Evolutionary conservation across 37 sponge, comb jelly and placozoan genomes (phyloP), one percentile per base, ranked within the genome.

Genomic region (Spongia lamella): DNA sequence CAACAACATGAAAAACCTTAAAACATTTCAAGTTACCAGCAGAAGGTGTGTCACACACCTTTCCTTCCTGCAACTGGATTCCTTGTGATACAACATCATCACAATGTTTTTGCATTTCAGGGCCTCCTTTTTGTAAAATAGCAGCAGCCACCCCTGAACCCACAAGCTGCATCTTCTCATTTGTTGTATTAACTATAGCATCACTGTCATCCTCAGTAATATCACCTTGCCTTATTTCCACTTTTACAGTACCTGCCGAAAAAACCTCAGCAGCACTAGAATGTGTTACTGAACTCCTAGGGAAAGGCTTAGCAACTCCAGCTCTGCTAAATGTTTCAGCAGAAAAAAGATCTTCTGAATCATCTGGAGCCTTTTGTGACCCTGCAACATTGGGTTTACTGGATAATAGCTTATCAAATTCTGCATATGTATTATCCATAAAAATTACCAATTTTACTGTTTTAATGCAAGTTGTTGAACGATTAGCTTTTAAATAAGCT

Each of bases 131-230:
- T 61, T 55, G 54, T 24, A 79, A 43, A 15, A 88, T 7, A 7
- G 89, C 89, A 25, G 79, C 73, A 27, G 76, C 27, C 15, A 88
- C 83, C 38, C 89, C 89, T 26, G 27, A 33, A 2, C 79, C 72
- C n/a, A 51, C 38, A 20, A 79, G 68, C 26, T 64, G 65, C 35
- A 88, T 37, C 16, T 47, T 36, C 30, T 63, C 57, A 60, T 53
- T 66, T 17, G 89, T 83, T n/a, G 79, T 83, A 37, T 75, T 79
- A 1, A 88, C 89, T 74, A 88, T 71, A 20, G 25, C 75, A 63
- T 88, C 79, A 55, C 33, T 40, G 4, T 29, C 29, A 26, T 79
- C 70, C 19, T 79, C 51, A 5, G 79, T 68, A 7, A 88, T 78
- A 40, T 88, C 89, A 29, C 89, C 89, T 30, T 79, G 58, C 4